These are phyloP conservation scores for Diarsia rubi DNA, from an alignment of 2,888 invertebrate species.

Conservation along the genomic window DNA sequence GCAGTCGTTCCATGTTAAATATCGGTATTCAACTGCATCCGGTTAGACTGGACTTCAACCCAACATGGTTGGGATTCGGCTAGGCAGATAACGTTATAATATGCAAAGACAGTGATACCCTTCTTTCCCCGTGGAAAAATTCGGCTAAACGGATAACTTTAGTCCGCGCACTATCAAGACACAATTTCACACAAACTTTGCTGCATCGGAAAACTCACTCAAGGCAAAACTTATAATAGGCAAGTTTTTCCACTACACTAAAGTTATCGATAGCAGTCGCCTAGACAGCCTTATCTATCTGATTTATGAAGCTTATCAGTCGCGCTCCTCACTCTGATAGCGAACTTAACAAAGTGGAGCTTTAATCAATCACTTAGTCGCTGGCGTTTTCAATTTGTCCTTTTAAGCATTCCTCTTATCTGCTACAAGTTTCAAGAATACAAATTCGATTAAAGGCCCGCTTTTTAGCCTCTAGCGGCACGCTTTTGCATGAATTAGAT, in stretches of 20 bases:
- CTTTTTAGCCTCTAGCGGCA: slow-evolving; percentile 51
- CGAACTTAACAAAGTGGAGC: slow-evolving; percentile 78
- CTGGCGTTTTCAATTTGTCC: slow-evolving; percentile 81
- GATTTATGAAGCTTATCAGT: slow-evolving; percentile 86
- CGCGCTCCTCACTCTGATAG: slow-evolving; percentile 77
- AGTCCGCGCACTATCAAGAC: slow-evolving; percentile 11
- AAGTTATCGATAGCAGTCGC: slow-evolving; percentile 64
- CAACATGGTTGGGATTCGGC: no score
- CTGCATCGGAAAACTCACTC: slow-evolving; percentile 15
- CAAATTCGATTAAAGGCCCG: slow-evolving; percentile 65
- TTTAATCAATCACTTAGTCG: slow-evolving; percentile 84
- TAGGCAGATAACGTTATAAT: no score
- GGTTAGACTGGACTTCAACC: no score
- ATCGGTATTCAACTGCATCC: no score
- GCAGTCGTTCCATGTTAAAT: no score
- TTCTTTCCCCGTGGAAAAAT: background rate
- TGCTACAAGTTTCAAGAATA: slow-evolving; percentile 69
- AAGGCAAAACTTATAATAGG: slow-evolving; percentile 16
- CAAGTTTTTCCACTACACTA: slow-evolving; percentile 52
- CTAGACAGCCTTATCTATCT: slow-evolving; percentile 78
- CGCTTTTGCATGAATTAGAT: slow-evolving; percentile 54
- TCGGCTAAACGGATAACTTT: slow-evolving; percentile 7
- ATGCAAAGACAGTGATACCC: no score
- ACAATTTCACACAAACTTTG: slow-evolving; percentile 8
- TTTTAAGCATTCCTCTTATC: slow-evolving; percentile 70